Evolutionary conservation across 1,140 invertebrate genomes (phyloP).

Genomic region (Pseudomyrmex concolor): DNA sequence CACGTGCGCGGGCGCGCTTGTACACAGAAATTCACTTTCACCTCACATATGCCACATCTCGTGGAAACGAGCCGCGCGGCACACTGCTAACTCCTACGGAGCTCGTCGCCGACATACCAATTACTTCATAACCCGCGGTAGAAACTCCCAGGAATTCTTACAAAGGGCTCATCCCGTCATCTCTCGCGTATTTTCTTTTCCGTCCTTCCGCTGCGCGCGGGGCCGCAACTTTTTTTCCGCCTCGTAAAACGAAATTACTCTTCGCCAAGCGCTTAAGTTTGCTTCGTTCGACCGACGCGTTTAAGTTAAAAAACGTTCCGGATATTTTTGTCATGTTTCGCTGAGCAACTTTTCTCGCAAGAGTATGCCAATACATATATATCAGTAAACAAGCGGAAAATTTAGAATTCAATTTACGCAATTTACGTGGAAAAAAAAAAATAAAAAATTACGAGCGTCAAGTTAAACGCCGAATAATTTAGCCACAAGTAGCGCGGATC

Average conservation of each 20-base stretch:
- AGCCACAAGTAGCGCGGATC: too few species aligned
- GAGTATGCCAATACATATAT: not conserved
- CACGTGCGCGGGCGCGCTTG: constrained; percentile 63
- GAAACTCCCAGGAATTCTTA: constrained; percentile 59
- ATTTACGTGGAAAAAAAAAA: not conserved
- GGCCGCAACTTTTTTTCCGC: not conserved
- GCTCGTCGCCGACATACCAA: constrained; percentile 66
- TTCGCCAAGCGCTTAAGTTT: not conserved
- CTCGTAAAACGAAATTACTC: constrained; percentile 13
- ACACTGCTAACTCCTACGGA: constrained; percentile 58
- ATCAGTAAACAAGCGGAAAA: not conserved
- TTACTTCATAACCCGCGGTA: constrained; percentile 67
- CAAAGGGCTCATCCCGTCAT: constrained; percentile 31
- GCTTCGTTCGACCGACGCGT: not conserved
- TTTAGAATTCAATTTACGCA: not conserved
- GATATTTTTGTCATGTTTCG: not conserved
- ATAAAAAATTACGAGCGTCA: not conserved
- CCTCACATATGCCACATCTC: constrained; percentile 65
- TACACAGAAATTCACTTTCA: constrained; percentile 79
- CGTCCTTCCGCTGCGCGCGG: constrained; percentile 1
- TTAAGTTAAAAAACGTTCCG: constrained; percentile 7
- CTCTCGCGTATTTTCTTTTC: constrained; percentile 13
- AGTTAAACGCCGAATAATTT: not conserved
- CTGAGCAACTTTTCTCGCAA: not conserved
- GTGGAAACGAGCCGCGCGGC: constrained; percentile 53